Evolutionary conservation across 2,888 invertebrate genomes (phyloP).

Genomic region (Pomacea canaliculata): DNA sequence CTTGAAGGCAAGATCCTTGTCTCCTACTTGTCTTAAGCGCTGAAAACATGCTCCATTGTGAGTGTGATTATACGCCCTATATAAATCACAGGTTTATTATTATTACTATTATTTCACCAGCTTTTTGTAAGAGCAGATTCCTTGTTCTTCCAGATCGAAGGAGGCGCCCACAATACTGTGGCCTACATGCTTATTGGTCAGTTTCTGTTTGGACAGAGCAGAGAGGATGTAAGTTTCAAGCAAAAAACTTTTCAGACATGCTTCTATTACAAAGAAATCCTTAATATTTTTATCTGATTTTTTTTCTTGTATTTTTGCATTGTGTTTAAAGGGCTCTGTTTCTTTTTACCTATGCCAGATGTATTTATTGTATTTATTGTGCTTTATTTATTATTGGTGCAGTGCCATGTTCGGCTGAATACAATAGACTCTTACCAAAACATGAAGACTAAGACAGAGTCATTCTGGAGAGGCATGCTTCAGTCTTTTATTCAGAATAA

Average conservation of each 20-base stretch:
- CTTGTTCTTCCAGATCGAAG: slow-evolving; percentile 12
- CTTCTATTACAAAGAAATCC: too few relatives aligned
- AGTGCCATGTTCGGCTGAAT: slow-evolving; percentile 80
- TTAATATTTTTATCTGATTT: too few relatives aligned
- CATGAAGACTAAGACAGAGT: slow-evolving; percentile 75
- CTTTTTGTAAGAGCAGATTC: too few relatives aligned
- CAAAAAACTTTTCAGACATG: not conserved
- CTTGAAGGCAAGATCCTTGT: too few relatives aligned
- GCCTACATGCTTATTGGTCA: slow-evolving; percentile 86
- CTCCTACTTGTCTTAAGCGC: too few relatives aligned
- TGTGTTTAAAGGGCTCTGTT: not conserved
- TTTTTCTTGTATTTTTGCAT: too few relatives aligned
- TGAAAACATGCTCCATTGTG: too few relatives aligned
- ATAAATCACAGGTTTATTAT: not conserved
- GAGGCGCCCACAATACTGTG: slow-evolving; percentile 78
- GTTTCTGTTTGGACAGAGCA: slow-evolving; percentile 83
- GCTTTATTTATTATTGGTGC: slow-evolving; percentile 17
- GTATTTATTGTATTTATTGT: not conserved
- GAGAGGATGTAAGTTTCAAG: slow-evolving; percentile 76
- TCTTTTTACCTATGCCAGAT: not conserved
- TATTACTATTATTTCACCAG: too few relatives aligned
- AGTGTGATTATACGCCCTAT: too few relatives aligned
- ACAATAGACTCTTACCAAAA: slow-evolving; percentile 76
- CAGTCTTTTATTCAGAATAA: slow-evolving; percentile 79
- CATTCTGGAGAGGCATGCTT: slow-evolving; percentile 82